Evolutionary conservation across 2,113 vertebrate genomes (phyloP), one percentile per base, ranked within the genome.

Genomic region (Cairina moschata): DNA sequence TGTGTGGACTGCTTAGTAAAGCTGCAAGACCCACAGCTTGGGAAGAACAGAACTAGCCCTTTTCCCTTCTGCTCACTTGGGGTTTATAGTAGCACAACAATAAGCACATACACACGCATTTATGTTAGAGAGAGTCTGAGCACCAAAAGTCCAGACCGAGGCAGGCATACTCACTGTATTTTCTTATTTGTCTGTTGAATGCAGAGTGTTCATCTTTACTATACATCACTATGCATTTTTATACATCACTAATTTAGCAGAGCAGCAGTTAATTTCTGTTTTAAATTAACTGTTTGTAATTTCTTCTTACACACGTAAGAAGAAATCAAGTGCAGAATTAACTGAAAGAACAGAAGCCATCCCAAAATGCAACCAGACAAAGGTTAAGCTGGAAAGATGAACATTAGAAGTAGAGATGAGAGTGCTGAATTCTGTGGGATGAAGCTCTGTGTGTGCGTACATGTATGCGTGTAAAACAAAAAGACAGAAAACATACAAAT

Each of bases 101-200:
- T 26, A 29, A 84, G 73, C 15, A 14, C 17, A 31, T 34, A 17
- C 0, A 2, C 16, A 11, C 0, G 2, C 13, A 8, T 16, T 74
- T 62, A 13, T 26, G 17, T 46, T 8, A 42, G n/a, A 32, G 48
- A 9, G 0, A 22, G 8, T n/a, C 15, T 28, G 44, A 80, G 28
- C 18, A 44, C 44, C 28, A n/a, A 0, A 66, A 59, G 46, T 4
- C 9, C 76, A 76, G 15, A 29, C 8, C 15, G 2, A 8, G 38
- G 48, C 28, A 68, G 66, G 42, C 9, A 12, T 4, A 29, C 8
- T 25, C 23, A 34, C 3, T 9, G 3, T 36, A 21, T 52, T 6
- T 15, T 13, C 22, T 58, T 20, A 18, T 16, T 36, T 58, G 23
- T 3, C 69, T 44, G 85, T 10, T 7, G 78, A 48, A 7, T 28